Base-by-base conservation (phyloP, 2,113 vertebrate species). In the Alethe diademata region DNA sequence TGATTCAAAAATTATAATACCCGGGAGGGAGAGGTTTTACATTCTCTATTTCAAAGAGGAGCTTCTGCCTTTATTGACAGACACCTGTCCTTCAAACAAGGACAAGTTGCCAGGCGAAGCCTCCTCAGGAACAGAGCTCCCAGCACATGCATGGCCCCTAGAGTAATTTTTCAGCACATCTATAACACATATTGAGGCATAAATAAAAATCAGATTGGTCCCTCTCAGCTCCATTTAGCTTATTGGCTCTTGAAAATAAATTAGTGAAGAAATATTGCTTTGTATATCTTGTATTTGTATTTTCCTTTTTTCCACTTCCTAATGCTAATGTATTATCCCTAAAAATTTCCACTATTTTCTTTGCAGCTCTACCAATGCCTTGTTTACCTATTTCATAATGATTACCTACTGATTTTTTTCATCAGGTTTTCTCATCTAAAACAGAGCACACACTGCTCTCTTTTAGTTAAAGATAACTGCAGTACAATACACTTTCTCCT, bases 401-500 rank as follows among this genome's bases (percentile, higher is more conserved):
- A 98, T 70, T 92, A 92, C 86, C 61, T 94, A 74, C 79, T 97
- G 94, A 4, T 95, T 96, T 96, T 92, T 90, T 94, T 92, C 57
- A 96, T 96, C 82, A 95, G 42, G 16, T 84, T 95, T 43, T 91
- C 94, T 94, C 83, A 81, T 95, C 86, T 95, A 90, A 75, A 97
- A 90, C 28, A 83, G 62, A 97, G 65, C 43, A 86, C 60, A 82
- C 64, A 91, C 65, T 67, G 33, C 42, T 95, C 86, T 35, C 67
- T 94, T 94, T 94, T 96, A 97, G 97, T 97, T 97, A 97, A 97
- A 88, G 92, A 24, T 78, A 93, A 74, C 83, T 89, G 65, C 87
- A 95, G 69, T 72, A 73, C 28, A 74, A 40, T 69, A 54, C 72
- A 70, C 71, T 93, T 94, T 93, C 53, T 50, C 14, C 65, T 97